Evolutionary conservation across 2,113 vertebrate genomes (phyloP).

Genomic region (Myotis lucifugus): DNA sequence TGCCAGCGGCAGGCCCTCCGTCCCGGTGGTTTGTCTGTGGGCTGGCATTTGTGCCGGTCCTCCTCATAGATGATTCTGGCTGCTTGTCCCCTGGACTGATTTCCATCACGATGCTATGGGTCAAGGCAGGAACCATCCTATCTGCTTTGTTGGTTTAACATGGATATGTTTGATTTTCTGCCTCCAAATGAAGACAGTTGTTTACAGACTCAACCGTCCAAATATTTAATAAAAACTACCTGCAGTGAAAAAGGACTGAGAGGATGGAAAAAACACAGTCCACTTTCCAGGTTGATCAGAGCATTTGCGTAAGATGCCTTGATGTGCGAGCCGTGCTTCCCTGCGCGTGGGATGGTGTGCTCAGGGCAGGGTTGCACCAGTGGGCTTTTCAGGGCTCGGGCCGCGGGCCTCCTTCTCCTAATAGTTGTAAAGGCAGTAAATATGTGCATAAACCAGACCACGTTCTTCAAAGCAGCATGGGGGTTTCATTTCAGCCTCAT

Average conservation of each 20-base stretch:
- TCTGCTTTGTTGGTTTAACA: constrained; percentile 14
- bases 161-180: constrained; percentile 48
- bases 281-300: background rate
- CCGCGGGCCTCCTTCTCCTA: background rate
- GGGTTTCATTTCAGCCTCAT: background rate
- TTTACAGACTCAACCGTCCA: constrained; percentile 42
- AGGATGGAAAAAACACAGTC: background rate
- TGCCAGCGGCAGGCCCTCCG: accelerated
- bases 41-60: background rate
- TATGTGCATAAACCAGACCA: background rate
- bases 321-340: accelerated
- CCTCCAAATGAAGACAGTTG: constrained; percentile 34
- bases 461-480: background rate
- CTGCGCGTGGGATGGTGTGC: accelerated
- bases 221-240: constrained; percentile 59
- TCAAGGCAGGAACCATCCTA: background rate
- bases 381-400: accelerated
- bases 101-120: background rate
- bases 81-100: background rate
- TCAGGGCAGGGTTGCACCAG: accelerated
- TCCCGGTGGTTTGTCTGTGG: accelerated
- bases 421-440: background rate
- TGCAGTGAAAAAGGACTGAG: background rate
- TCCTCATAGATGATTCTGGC: background rate
- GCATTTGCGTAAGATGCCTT: background rate